Conservation (phyloP, 2,113 vertebrate genomes). For the Gymnobelideus leadbeateri region DNA sequence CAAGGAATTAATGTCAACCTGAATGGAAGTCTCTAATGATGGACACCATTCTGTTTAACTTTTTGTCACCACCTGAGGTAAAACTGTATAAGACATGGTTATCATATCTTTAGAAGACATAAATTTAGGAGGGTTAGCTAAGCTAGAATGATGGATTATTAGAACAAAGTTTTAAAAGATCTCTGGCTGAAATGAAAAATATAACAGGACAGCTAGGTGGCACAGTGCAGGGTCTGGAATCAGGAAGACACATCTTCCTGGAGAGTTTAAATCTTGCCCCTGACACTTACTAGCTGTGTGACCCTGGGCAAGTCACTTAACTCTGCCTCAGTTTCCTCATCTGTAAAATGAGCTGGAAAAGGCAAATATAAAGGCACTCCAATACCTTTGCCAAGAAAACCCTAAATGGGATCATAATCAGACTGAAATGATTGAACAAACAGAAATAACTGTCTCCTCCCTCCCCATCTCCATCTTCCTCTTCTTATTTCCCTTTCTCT, state of each 20-base stretch:
- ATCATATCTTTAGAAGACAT: background rate
- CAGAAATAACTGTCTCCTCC: background rate
- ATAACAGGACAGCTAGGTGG: too few species aligned
- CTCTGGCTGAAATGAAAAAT: background rate
- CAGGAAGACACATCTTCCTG: too few species aligned
- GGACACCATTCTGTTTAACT: background rate
- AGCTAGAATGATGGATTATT: background rate
- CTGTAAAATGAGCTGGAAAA: too few species aligned
- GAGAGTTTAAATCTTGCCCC: too few species aligned
- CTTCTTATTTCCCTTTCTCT: too few species aligned
- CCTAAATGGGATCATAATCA: too few species aligned
- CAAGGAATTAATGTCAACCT: slow-evolving; percentile 21
- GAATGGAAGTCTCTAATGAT: slow-evolving; percentile 18
- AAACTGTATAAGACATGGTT: slow-evolving; percentile 11
- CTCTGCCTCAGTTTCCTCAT: too few species aligned
- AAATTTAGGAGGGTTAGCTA: background rate
- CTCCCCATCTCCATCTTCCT: background rate
- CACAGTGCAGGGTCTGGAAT: too few species aligned
- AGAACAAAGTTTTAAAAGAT: background rate
- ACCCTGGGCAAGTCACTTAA: too few species aligned
- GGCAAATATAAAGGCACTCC: too few species aligned
- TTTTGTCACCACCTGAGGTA: slow-evolving; percentile 28
- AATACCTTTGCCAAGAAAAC: too few species aligned
- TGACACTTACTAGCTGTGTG: too few species aligned
- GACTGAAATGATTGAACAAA: background rate